Percentiles rank a stretch among this genome's conserved stretches.
These are phyloP conservation scores for Python bivittatus DNA, from an alignment of 2,113 vertebrate genomes.

Conservation along the genomic window DNA sequence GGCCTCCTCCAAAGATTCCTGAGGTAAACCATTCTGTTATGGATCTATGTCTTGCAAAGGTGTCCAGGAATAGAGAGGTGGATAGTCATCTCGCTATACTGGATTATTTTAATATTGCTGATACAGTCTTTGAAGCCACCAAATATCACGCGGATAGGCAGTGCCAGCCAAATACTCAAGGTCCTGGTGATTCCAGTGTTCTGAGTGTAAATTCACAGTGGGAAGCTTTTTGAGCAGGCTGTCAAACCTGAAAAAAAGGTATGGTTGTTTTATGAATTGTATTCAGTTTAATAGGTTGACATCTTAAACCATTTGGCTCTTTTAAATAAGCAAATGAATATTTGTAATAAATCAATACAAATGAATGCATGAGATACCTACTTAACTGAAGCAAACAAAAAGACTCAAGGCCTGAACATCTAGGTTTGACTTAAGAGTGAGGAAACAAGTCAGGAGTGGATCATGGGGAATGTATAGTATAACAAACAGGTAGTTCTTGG, in stretches of 20 bases:
- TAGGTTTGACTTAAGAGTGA: neutral
- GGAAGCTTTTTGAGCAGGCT: neutral
- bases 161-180: neutral
- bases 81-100: neutral
- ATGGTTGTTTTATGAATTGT: neutral
- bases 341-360: neutral
- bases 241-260: neutral
- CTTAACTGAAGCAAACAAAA: neutral
- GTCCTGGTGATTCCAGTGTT: neutral
- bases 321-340: neutral
- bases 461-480: neutral
- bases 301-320: neutral
- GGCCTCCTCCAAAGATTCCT: constrained; percentile 82
- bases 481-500: neutral
- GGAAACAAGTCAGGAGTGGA: neutral
- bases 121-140: neutral
- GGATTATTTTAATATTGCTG: neutral
- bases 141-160: neutral
- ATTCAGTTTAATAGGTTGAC: neutral
- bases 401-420: neutral
- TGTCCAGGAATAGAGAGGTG: neutral
- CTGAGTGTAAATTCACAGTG: neutral
- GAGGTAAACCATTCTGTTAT: constrained; percentile 76
- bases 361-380: neutral
- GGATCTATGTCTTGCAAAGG: neutral